Base-by-base conservation (phyloP, 2,888 invertebrate genomes). In the Phlogophora meticulosa region DNA sequence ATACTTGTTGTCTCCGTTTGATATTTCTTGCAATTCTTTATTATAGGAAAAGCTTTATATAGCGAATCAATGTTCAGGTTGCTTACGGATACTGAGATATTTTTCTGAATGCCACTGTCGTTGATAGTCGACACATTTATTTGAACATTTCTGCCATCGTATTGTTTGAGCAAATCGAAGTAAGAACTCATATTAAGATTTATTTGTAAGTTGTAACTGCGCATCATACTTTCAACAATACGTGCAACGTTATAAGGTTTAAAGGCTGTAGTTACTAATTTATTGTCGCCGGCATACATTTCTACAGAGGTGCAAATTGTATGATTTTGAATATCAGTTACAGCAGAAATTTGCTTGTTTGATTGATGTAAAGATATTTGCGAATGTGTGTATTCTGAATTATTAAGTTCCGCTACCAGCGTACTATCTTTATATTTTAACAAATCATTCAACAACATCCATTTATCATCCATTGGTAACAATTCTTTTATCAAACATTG, bases 231-330 rank as follows among this genome's bases (percentile, higher is more conserved):
- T 64, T 62, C 61, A 52, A 84, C 40, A 20, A 81, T 63, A 66
- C 9, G 51, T 9, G 46, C 34, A 7, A 84, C 42, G n/a, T 77
- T 52, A 13, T 72, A 70, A 17, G 45, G 34, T 45, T 67, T 73
- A 49, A 59, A 68, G 7, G 60, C 38, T 38, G 69, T 24, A 34
- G 57, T 55, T 11, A 75, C 11, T 45, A 48, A 75, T 42, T 65
- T 65, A 15, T 81, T 76, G 22, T 61, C 66, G 42, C 45, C 68
- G 13, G 62, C 63, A 63, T 87, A 89, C 22, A 81, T 55, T 74
- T 86, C 78, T 40, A 90, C 59, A 46, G 82, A 71, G 51, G 79
- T 87, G 70, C 51, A 72, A 72, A 86, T 85, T 13, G 56, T 64
- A 20, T 58, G 64, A 17, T 59, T 40, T 51, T 56, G 59, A 9